Evolutionary conservation across 2,888 invertebrate genomes (phyloP), one percentile per base, ranked within the genome.

Genomic region (Brachylomia viminalis): DNA sequence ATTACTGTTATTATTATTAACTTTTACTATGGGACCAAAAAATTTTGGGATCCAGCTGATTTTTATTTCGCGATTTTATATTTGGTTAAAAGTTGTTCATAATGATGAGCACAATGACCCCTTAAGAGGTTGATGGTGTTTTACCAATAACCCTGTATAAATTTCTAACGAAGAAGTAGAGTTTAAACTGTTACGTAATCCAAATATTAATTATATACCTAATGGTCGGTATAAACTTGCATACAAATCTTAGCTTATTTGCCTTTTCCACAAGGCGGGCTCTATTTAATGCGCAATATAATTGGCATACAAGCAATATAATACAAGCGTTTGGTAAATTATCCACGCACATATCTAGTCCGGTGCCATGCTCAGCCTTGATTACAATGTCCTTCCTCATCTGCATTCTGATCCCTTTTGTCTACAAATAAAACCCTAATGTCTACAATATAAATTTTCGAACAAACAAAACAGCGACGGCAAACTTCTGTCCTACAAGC

Each of bases 401-500:
- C 13, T 58, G 8, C 13, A 27, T 27, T 27, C 20, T 23, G 27
- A 23, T n/a, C 8, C 15, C 23, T 42, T 61, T 61, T 45, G 10
- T 23, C 0, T 10, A 15, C 47, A 47, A 15, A 47, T 10, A 42
- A 42, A 42, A 42, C 38, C 23, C 23, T 23, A 52, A 7, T 4
- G 17, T 42, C 30, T 30, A 2, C 23, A 56, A 33, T 20, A 47
- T 56, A 4, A 47, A 59, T 49, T 42, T 61, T 33, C 23, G 10
- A 4, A 65, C 38, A 65, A 65, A 49, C 15, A 45, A 75, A 72
- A 75, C 38, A 47, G 38, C 20, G 68, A 11, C 7, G 33, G 23
- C 15, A 5, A 80, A 45, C 20, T 45, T n/a, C 11, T 11, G 17
- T 23, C 13, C 33, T 15, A 56, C 10, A 45, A n/a, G n/a, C n/a